These are phyloP conservation scores for Cottoperca gobio DNA, from an alignment of 2,797 vertebrate genomes.

Conservation along the genomic window DNA sequence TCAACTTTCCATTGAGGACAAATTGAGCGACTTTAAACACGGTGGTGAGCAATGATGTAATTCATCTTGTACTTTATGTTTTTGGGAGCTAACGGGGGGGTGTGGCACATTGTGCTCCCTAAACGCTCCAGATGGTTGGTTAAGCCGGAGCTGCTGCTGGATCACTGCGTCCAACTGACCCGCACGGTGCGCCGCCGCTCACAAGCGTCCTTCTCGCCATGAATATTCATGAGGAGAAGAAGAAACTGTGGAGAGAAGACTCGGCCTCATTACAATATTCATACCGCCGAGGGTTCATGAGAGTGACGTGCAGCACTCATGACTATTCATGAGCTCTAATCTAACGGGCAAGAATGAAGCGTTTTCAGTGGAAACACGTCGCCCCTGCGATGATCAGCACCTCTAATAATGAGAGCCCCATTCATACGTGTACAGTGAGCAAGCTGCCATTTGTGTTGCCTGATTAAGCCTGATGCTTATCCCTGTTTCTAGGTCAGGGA, in stretches of 20 bases:
- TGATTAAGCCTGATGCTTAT: slow-evolving; percentile 63
- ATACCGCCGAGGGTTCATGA: slow-evolving; percentile 51
- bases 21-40: slow-evolving; percentile 10
- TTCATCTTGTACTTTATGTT: slow-evolving; percentile 1
- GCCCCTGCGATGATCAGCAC: slow-evolving; percentile 39
- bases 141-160: slow-evolving; percentile 60
- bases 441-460: slow-evolving; percentile 56
- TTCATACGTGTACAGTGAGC: slow-evolving; percentile 52
- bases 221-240: slow-evolving; percentile 77
- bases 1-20: neutral
- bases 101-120: slow-evolving; percentile 39
- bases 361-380: slow-evolving; percentile 13
- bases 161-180: slow-evolving; percentile 57
- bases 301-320: slow-evolving; percentile 69
- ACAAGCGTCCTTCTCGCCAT: slow-evolving; percentile 55
- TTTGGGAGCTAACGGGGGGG: neutral
- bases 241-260: slow-evolving; percentile 42
- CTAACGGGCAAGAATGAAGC: slow-evolving; percentile 53
- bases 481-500: slow-evolving; percentile 72
- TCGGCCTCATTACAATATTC: slow-evolving; percentile 81
- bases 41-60: slow-evolving; percentile 26
- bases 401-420: slow-evolving; percentile 50
- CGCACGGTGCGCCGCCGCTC: neutral
- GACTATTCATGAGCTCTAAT: slow-evolving; percentile 78
- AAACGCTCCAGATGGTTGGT: slow-evolving; percentile 73